Conservation (phyloP, 2,113 vertebrate genomes). For the Herpetotheres cachinnans region DNA sequence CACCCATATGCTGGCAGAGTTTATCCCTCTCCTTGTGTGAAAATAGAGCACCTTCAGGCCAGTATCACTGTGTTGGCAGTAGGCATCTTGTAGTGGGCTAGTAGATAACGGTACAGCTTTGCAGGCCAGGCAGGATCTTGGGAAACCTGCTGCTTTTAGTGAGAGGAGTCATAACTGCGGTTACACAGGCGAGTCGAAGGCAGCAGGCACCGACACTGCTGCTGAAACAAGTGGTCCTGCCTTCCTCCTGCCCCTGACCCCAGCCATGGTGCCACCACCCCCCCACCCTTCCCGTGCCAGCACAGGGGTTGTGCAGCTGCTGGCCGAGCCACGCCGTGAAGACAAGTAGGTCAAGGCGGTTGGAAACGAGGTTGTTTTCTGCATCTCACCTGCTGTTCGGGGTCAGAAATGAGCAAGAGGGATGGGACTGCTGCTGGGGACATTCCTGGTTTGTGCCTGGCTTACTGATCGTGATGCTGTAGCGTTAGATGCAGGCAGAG, state of each 20-base stretch:
- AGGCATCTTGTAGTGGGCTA: neutral
- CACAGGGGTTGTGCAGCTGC: neutral
- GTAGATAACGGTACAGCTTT: neutral
- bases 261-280: neutral
- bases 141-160: neutral
- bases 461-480: neutral
- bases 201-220: neutral
- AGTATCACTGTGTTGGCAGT: neutral
- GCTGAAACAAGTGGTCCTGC: neutral
- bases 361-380: neutral
- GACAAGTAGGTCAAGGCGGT: neutral
- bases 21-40: neutral
- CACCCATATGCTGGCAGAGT: neutral
- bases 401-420: neutral
- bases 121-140: neutral
- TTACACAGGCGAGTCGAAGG: neutral
- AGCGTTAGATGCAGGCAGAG: neutral
- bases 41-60: neutral
- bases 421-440: neutral
- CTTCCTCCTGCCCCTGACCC: neutral
- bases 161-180: neutral
- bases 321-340: accelerated
- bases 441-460: neutral
- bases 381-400: neutral
- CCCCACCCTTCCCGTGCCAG: neutral